Percentiles rank a stretch among this genome's conserved stretches.
These are phyloP conservation scores for Ectobius pallidus DNA, from an alignment of 2,888 invertebrate genomes.

Conservation along the genomic window DNA sequence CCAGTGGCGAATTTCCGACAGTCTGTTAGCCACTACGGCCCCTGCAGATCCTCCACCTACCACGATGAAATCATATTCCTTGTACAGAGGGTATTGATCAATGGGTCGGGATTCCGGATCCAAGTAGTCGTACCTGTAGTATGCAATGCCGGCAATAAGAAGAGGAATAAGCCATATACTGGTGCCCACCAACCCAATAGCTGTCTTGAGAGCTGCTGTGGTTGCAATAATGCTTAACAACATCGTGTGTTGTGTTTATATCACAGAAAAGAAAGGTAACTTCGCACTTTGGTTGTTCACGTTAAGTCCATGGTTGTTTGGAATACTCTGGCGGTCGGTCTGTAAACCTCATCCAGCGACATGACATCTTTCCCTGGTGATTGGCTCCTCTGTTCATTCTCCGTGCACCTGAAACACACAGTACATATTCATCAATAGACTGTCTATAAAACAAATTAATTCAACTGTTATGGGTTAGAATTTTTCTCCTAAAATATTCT, in stretches of 20 bases:
- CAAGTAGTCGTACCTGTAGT: constrained; percentile 77
- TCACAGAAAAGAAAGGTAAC: no score
- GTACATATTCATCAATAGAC: no score
- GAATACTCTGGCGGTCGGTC: no score
- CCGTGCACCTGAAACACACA: no score
- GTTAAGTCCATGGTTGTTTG: no score
- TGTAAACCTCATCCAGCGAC: no score
- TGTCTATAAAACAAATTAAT: no score
- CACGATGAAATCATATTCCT: constrained; percentile 85
- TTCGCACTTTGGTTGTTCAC: no score
- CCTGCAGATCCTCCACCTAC: constrained; percentile 90
- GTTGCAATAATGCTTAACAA: constrained; percentile 42
- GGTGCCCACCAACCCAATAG: constrained; percentile 41
- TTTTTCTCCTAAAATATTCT: no score
- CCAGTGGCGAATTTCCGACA: constrained; percentile 77
- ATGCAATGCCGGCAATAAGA: constrained; percentile 79
- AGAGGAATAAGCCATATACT: constrained; percentile 86
- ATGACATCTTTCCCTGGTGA: no score
- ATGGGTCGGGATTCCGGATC: constrained; percentile 81
- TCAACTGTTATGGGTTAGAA: no score
- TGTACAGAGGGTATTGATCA: constrained; percentile 68
- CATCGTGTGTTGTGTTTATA: constrained; percentile 26
- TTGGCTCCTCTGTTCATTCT: no score
- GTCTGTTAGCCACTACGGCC: constrained; percentile 82
- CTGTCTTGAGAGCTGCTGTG: constrained; percentile 45